Percentiles rank a stretch among this genome's conserved stretches.
Conservation (phyloP, 2,113 vertebrate species). For the zebrafish (Danio rerio) region DNA sequence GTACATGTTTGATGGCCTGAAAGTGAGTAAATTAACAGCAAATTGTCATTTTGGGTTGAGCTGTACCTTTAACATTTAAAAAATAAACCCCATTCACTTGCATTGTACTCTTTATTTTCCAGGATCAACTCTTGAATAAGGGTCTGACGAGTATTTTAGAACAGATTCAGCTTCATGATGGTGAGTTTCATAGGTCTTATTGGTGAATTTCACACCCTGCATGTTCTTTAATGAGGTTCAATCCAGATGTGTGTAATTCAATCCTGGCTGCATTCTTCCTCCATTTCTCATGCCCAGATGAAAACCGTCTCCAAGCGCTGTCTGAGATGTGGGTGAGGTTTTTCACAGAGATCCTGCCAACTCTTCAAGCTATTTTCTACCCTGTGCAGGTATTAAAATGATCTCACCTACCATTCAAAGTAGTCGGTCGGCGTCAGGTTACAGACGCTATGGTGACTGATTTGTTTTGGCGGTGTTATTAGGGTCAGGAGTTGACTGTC, state of each 20-base stretch:
- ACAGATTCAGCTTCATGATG: conserved; percentile 86
- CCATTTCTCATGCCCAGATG: conserved; percentile 71
- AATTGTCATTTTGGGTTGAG: no score
- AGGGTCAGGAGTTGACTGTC: conserved; percentile 94
- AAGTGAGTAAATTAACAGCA: no score
- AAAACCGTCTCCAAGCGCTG: conserved; percentile 82
- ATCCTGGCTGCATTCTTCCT: background rate
- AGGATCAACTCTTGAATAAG: conserved; percentile 93
- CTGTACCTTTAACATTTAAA: no score
- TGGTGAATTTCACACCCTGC: background rate
- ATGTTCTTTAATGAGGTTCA: conserved; percentile 5
- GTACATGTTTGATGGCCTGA: no score
- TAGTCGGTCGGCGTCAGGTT: background rate
- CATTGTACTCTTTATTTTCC: conserved; percentile 49
- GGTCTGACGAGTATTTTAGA: conserved; percentile 88
- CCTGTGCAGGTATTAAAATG: conserved; percentile 86
- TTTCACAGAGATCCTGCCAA: conserved; percentile 93
- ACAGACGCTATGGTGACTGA: conserved; percentile 13
- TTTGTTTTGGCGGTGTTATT: conserved; percentile 34
- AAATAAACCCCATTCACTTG: background rate
- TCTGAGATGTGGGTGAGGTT: conserved; percentile 89
- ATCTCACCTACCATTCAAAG: conserved; percentile 38
- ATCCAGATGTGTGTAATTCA: conserved; percentile 24
- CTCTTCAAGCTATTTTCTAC: conserved; percentile 94
- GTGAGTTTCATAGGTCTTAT: conserved; percentile 65